Base-by-base conservation (phyloP, 2,888 invertebrate species). In the Dicyrtoma fusca region DNA sequence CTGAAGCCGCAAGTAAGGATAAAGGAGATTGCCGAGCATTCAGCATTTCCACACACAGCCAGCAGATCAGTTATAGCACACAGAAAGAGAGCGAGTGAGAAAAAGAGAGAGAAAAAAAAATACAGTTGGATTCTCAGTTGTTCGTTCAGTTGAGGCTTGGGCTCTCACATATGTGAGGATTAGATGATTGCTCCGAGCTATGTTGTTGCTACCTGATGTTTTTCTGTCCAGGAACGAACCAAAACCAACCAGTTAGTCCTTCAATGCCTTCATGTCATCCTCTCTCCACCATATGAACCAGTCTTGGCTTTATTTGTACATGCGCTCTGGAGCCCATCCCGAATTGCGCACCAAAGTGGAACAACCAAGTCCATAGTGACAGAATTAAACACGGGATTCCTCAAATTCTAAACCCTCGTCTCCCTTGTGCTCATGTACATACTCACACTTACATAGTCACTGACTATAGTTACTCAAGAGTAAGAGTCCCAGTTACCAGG, bases 251-350 rank as follows among this genome's bases (percentile, higher is more conserved):
- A 63, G 63, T 34, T 34, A 34, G 34, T 34, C 57, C 57, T 57
- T 57, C 57, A 57, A 34, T 3, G 3, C 57, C 57, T 57, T 57
- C 57, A 57, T 57, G 34, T 34, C 34, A 34, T 34, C 34, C 34
- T 34, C 49, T 42, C n/a, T 61, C 61, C 34, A 61, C 61, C 34
- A 61, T 44, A 63, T 63, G 44, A 44, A 45, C 47, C 66, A 34
- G 53, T 23, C 62, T 70, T 21, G n/a, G 62, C 66, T 76, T 76
- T 76, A 77, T 77, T 77, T 77, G 77, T 77, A 77, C 77, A 77
- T 77, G 77, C 77, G 77, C 77, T 21, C 51, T 76, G 53, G 49
- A 25, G 5, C 26, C 21, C 49, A n/a, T 13, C 45, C 51, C 55
- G 21, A 25, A 74, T 51, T 74, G 72, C 72, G 69, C 72, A 74